Conservation (phyloP, 2,888 invertebrate species). For the Sarcophaga variegata region DNA sequence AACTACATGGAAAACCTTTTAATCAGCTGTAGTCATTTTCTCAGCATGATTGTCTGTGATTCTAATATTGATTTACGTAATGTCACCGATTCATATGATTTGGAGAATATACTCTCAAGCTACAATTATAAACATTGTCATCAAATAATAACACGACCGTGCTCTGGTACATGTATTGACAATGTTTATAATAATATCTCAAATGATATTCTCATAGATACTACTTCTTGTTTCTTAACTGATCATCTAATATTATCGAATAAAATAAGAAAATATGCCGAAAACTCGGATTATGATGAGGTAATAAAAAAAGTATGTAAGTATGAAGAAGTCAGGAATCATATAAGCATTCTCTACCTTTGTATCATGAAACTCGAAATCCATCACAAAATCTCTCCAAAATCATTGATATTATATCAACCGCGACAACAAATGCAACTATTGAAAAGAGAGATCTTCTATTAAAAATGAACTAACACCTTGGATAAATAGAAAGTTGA, state of each 20-base stretch:
- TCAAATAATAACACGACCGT: not conserved
- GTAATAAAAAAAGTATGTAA: not conserved
- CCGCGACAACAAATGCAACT: not conserved
- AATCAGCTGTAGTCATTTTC: not conserved
- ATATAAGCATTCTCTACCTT: not conserved
- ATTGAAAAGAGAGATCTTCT: not conserved
- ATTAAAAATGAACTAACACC: not conserved
- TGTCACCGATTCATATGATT: not conserved
- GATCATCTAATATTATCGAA: not conserved
- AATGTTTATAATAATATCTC: not conserved
- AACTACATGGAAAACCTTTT: not conserved
- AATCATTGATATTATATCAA: not conserved
- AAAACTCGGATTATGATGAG: not conserved
- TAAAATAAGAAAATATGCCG: not conserved
- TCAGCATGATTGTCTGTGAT: not conserved
- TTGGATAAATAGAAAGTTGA: not conserved
- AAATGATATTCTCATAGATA: conserved; percentile 5
- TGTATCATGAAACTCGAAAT: not conserved
- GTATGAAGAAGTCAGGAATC: not conserved
- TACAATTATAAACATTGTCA: not conserved
- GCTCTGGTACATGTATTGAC: conserved; percentile 12
- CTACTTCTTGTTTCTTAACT: not conserved
- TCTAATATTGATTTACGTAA: not conserved
- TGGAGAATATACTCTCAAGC: not conserved
- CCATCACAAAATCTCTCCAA: not conserved